Evolutionary conservation across 2,113 vertebrate genomes (phyloP).

Genomic region (Chloebia gouldiae): DNA sequence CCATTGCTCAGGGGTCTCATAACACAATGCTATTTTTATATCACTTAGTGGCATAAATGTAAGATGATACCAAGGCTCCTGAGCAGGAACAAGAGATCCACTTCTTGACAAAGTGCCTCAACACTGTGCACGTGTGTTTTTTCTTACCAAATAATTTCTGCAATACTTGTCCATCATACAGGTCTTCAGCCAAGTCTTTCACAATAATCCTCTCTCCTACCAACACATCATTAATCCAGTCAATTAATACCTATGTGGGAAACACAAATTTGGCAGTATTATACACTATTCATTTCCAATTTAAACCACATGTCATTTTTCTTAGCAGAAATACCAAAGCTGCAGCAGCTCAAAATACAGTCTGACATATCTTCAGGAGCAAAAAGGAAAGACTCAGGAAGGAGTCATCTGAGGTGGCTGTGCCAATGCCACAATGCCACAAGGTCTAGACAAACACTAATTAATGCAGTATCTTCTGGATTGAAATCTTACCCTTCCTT

Average conservation of each 20-base stretch:
- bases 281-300: conserved; percentile 34
- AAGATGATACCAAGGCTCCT: not conserved
- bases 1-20: not conserved
- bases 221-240: conserved; percentile 91
- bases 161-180: conserved; percentile 89
- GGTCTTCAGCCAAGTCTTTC: conserved; percentile 87
- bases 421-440: not conserved
- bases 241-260: conserved; percentile 83
- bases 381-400: not conserved
- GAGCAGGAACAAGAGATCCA: not conserved
- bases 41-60: conserved; percentile 25
- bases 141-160: conserved; percentile 90
- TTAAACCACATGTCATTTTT: conserved; percentile 32
- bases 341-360: not conserved
- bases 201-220: conserved; percentile 91
- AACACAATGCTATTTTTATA: conserved; percentile 42
- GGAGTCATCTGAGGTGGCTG: not conserved
- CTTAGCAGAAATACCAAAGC: not conserved
- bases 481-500: not conserved
- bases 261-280: conserved; percentile 52
- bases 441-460: not conserved
- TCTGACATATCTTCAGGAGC: not conserved
- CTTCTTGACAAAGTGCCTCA: not conserved
- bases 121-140: not conserved
- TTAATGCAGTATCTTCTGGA: not conserved